Conservation (phyloP, 2,113 vertebrate species). For the Lontra canadensis region DNA sequence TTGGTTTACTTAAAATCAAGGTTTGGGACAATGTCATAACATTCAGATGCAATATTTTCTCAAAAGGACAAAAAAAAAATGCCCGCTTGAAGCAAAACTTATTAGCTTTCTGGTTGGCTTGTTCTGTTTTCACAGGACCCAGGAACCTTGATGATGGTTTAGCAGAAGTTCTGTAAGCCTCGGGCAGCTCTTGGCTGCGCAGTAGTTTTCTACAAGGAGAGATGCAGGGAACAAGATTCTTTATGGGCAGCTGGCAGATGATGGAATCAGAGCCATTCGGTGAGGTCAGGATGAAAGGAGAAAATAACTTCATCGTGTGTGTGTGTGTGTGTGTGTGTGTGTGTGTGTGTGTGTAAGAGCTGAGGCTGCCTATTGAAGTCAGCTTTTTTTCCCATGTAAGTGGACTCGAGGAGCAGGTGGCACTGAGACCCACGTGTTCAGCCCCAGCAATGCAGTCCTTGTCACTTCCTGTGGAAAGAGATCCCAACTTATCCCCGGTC, state of each 20-base stretch:
- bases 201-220: conserved; percentile 71
- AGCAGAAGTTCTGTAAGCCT: conserved; percentile 63
- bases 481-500: neutral
- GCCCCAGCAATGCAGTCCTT: neutral
- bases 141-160: neutral
- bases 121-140: conserved; percentile 20
- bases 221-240: conserved; percentile 65
- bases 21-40: neutral
- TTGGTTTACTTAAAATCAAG: neutral
- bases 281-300: conserved; percentile 79
- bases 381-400: conserved; percentile 71
- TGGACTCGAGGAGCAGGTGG: conserved; percentile 72
- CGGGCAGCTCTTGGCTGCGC: conserved; percentile 64
- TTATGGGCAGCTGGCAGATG: conserved; percentile 72
- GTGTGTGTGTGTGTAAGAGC: neutral
- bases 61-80: neutral
- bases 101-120: conserved; percentile 46
- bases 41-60: neutral
- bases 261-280: conserved; percentile 27
- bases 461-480: conserved; percentile 45
- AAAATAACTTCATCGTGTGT: neutral
- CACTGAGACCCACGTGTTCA: neutral
- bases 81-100: conserved; percentile 62
- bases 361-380: conserved; percentile 75
- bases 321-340: neutral